Conservation (phyloP, 2,113 vertebrate genomes). For the Pygoscelis antarcticus region DNA sequence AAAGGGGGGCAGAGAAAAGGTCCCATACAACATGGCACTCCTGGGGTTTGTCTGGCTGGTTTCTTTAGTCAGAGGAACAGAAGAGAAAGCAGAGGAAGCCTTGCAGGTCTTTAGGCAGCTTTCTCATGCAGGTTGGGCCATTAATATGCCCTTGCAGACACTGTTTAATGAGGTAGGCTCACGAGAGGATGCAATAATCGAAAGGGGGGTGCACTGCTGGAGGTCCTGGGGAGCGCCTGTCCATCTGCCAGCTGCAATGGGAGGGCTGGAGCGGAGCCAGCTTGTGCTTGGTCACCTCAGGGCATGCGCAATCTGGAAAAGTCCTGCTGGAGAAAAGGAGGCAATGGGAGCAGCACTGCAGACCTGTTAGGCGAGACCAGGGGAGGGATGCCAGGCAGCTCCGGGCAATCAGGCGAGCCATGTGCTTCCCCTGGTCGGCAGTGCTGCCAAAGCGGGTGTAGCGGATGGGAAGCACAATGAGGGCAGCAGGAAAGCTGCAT, state of each 20-base stretch:
- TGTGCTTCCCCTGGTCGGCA: not conserved
- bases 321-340: not conserved
- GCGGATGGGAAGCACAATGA: not conserved
- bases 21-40: not conserved
- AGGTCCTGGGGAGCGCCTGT: rapidly evolving
- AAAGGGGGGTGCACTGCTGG: not conserved
- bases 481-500: not conserved
- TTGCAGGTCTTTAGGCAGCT: not conserved
- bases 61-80: not conserved
- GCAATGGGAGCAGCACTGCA: not conserved
- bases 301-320: not conserved
- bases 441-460: not conserved
- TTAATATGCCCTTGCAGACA: not conserved
- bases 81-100: not conserved
- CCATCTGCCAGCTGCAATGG: not conserved
- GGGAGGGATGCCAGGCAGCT: not conserved
- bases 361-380: not conserved
- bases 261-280: not conserved
- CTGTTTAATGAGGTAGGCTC: not conserved
- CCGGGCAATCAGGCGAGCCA: not conserved
- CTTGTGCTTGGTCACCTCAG: not conserved
- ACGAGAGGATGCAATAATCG: not conserved
- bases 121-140: not conserved
- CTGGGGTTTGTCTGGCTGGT: not conserved
- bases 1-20: not conserved